Evolutionary conservation across 2,888 invertebrate genomes (phyloP), one percentile per base, ranked within the genome.

Genomic region (Leptinotarsa haldemani): DNA sequence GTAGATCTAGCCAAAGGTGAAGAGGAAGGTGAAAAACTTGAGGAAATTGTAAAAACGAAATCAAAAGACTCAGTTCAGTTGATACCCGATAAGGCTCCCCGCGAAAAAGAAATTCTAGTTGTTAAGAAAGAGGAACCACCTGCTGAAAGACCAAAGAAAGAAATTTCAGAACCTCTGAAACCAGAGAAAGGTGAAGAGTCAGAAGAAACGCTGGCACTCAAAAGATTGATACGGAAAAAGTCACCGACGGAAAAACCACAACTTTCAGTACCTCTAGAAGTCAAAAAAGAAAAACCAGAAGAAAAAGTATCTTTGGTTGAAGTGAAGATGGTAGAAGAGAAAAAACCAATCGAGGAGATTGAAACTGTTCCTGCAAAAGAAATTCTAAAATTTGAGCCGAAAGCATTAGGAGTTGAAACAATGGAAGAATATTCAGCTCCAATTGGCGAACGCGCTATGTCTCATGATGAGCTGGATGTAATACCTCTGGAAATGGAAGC

Each of bases 61-160:
- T 40, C 40, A 40, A 40, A 40, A 40, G 40, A 40, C 13, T 7
- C 15, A 52, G n/a, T n/a, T n/a, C 4, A n/a, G 52, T 52, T 52
- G n/a, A 52, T n/a, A 13, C n/a, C n/a, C 5, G n/a, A 52, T n/a
- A 16, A 52, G 3, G 4, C 52, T 3, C 40, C 40, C 12, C 40
- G 9, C 3, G 40, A 50, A 50, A 50, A 50, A 50, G 50, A 50
- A 50, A n/a, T 16, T 50, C 4, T 50, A 3, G 16, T 16, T 16
- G 13, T 12, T 30, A 25, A 53, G 25, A 52, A 13, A 46, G 65
- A 58, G 69, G 67, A 20, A 63, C 65, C 46, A 68, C 65, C 9
- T 67, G 72, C 18, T 69, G 70, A 25, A 69, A 70, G 52, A 30
- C 65, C 13, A 53, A 20, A 22, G 70, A 70, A 4, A 66, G 70